Evolutionary conservation across 2,888 invertebrate species (phyloP).

Genomic region (Chloroclysta siterata): DNA sequence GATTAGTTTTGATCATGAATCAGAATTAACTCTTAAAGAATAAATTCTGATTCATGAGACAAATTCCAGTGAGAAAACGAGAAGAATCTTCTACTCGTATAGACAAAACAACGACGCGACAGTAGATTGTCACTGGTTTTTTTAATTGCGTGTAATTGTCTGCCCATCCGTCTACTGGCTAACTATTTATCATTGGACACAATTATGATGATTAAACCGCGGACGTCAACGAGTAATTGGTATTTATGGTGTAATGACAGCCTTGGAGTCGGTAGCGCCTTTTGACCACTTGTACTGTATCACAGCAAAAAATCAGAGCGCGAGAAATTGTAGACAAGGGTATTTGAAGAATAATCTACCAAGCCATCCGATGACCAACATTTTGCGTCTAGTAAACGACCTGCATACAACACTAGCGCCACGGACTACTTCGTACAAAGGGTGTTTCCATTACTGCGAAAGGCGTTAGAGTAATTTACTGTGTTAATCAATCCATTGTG

Average conservation of each 20-base stretch:
- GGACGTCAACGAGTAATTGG: constrained; percentile 27
- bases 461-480: neutral
- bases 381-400: too few species aligned
- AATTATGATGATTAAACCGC: constrained; percentile 38
- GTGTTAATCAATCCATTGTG: neutral
- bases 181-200: constrained; percentile 41
- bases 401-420: too few species aligned
- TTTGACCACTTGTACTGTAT: constrained; percentile 22
- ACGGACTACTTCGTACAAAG: neutral
- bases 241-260: constrained; percentile 28
- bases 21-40: too few species aligned
- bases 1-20: too few species aligned
- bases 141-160: constrained; percentile 38
- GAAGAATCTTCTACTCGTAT: neutral
- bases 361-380: too few species aligned
- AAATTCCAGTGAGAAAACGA: too few species aligned
- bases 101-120: constrained; percentile 15
- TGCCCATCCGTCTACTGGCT: constrained; percentile 29
- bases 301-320: constrained; percentile 20
- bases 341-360: neutral
- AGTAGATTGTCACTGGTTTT: constrained; percentile 23
- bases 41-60: too few species aligned
- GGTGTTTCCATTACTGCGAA: neutral
- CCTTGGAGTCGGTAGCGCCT: constrained; percentile 15
- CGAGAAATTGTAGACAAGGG: neutral